Conservation (phyloP, 2,797 vertebrate species). For the Hapalemur alaotrensis region DNA sequence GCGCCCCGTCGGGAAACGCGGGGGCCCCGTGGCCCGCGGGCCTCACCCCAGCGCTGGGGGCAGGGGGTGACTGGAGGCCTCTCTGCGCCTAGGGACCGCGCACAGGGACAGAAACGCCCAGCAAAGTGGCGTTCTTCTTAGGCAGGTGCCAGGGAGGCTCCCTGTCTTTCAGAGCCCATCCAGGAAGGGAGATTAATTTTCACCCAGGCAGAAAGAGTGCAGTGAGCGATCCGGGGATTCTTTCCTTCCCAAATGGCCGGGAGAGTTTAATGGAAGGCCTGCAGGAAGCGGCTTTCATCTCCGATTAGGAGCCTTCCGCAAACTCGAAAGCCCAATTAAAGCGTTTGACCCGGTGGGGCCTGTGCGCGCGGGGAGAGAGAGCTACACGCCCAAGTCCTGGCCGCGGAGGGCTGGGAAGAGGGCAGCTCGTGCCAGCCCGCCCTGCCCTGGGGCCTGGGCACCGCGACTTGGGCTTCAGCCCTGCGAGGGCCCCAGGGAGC, state of each 20-base stretch:
- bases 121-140: background rate
- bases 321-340: background rate
- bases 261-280: background rate
- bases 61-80: background rate
- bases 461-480: too few relatives aligned
- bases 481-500: background rate
- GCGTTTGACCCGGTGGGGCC: background rate
- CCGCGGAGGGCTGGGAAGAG: background rate
- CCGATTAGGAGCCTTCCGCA: background rate
- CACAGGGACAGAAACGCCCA: background rate
- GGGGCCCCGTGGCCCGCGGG: background rate
- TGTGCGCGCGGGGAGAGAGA: background rate
- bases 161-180: background rate
- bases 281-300: background rate
- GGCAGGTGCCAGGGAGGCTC: background rate
- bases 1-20: background rate
- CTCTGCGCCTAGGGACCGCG: background rate
- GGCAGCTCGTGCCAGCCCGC: background rate
- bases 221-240: fast-evolving
- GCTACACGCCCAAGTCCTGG: background rate
- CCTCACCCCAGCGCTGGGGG: background rate
- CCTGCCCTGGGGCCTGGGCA: background rate
- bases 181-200: background rate
- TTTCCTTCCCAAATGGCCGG: background rate
- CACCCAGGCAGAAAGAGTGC: background rate